A percentile compares a stretch with the other conserved stretches of the same genome.
phyloP scores from a whole-genome alignment of 2,888 invertebrate genomes.

The Octonoba sinensis region DNA sequence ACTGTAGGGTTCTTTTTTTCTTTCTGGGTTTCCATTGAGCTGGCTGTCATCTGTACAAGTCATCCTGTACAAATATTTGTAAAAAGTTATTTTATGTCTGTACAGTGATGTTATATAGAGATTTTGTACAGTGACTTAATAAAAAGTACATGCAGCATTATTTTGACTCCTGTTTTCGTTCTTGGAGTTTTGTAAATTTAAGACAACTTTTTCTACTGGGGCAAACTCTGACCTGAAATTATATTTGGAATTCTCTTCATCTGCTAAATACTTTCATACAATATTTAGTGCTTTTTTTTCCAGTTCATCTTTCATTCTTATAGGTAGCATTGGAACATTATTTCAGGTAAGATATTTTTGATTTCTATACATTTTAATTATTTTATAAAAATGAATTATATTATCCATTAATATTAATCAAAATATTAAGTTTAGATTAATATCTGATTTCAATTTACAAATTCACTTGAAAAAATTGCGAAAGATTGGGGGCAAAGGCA shows the following conservation, averaged over 20 bases:
- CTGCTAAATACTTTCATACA: conserved; percentile 2
- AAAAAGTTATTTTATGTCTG: conserved; percentile 65
- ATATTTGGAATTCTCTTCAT: not conserved
- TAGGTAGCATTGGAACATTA: too few species aligned
- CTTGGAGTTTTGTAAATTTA: conserved; percentile 17
- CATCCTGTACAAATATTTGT: conserved; percentile 65
- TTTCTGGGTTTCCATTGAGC: conserved; percentile 63
- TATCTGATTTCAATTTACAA: too few species aligned
- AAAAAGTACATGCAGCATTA: conserved; percentile 64
- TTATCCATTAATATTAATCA: too few species aligned
- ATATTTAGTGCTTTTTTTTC: too few species aligned
- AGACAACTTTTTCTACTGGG: not conserved
- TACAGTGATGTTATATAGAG: conserved; percentile 65
- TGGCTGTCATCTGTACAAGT: conserved; percentile 65
- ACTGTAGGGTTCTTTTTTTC: conserved; percentile 59
- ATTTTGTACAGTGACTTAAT: conserved; percentile 66
- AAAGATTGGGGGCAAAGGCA: too few species aligned
- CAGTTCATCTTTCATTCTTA: too few species aligned
- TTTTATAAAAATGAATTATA: too few species aligned
- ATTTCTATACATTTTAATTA: too few species aligned
- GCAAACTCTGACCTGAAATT: not conserved
- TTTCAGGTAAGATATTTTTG: too few species aligned
- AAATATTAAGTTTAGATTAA: too few species aligned
- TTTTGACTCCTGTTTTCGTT: conserved; percentile 42
- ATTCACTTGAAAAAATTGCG: too few species aligned